phyloP scores from a whole-genome alignment of 1,140 invertebrate species.

The Drosophila orena region DNA sequence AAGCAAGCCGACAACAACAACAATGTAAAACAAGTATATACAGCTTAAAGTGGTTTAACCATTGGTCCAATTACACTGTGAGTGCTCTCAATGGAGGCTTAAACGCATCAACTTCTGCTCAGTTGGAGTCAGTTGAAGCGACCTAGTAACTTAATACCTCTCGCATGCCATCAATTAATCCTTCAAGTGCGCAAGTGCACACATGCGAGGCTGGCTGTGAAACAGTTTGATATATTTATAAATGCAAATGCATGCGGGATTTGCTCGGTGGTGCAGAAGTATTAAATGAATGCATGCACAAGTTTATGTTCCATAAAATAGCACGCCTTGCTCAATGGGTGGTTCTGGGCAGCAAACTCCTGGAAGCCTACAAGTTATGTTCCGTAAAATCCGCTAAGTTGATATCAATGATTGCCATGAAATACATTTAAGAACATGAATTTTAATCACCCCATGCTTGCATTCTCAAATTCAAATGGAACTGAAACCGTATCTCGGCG shows the following conservation, averaged over 20 bases:
- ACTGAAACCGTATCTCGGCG: not conserved
- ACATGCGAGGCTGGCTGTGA: constrained; percentile 14
- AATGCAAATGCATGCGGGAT: constrained; percentile 57
- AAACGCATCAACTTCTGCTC: constrained; percentile 6
- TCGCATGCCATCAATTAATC: constrained; percentile 68
- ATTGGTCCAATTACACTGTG: constrained; percentile 2
- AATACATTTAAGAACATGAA: not conserved
- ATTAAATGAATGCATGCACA: constrained; percentile 62
- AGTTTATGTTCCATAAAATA: constrained; percentile 9
- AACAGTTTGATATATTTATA: constrained; percentile 35
- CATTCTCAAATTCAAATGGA: too few species aligned
- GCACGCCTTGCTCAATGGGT: not conserved
- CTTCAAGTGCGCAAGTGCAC: constrained; percentile 50
- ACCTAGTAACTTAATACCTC: constrained; percentile 51
- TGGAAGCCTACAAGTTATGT: not conserved
- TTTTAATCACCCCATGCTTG: not conserved
- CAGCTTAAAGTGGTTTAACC: constrained; percentile 12
- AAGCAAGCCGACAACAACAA: too few species aligned
- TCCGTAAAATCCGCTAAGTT: not conserved
- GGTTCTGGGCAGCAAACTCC: constrained; percentile 6
- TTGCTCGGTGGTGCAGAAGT: constrained; percentile 54
- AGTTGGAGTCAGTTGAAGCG: constrained; percentile 3
- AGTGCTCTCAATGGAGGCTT: constrained; percentile 6
- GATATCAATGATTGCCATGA: not conserved
- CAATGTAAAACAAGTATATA: not conserved